A percentile compares a stretch with the other conserved stretches of the same genome.
Evolutionary conservation across 2,888 invertebrate genomes (phyloP).

Genomic region (Tipula lateralis): DNA sequence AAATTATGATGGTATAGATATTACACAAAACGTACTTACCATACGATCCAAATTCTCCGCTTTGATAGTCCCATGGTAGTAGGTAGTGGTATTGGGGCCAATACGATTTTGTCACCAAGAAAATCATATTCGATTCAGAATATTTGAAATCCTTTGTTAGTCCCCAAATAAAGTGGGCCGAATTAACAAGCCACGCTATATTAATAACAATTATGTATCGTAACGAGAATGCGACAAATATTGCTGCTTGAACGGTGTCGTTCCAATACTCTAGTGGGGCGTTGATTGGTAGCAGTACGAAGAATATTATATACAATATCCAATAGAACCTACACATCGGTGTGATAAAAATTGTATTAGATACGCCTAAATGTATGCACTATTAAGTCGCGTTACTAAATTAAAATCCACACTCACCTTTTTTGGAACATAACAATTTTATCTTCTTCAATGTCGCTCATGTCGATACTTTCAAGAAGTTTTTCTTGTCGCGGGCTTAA

Average conservation of each 20-base stretch:
- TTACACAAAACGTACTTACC: slow-evolving; percentile 44
- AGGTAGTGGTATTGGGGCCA: slow-evolving; percentile 81
- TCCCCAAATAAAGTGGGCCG: slow-evolving; percentile 68
- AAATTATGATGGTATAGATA: no score
- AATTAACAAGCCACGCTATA: slow-evolving; percentile 67
- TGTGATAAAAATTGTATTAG: no score
- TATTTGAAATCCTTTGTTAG: slow-evolving; percentile 67
- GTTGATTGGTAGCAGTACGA: slow-evolving; percentile 66
- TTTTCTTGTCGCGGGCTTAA: slow-evolving; percentile 62
- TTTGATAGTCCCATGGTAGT: slow-evolving; percentile 73
- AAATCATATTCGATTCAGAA: slow-evolving; percentile 67
- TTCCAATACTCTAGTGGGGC: slow-evolving; percentile 75
- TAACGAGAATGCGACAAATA: slow-evolving; percentile 65
- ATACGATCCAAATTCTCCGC: slow-evolving; percentile 75
- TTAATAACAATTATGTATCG: slow-evolving; percentile 62
- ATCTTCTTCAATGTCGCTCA: slow-evolving; percentile 74
- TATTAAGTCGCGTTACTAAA: background rate
- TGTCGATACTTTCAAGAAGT: slow-evolving; percentile 63
- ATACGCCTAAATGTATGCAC: background rate
- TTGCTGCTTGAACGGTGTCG: slow-evolving; percentile 58
- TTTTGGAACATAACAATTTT: slow-evolving; percentile 76
- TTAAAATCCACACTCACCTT: slow-evolving; percentile 52
- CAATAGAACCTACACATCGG: slow-evolving; percentile 58
- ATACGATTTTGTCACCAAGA: slow-evolving; percentile 66
- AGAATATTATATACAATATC: slow-evolving; percentile 60